Evolutionary conservation across 2,797 vertebrate genomes (phyloP).

Genomic region (Rhinella marina): DNA sequence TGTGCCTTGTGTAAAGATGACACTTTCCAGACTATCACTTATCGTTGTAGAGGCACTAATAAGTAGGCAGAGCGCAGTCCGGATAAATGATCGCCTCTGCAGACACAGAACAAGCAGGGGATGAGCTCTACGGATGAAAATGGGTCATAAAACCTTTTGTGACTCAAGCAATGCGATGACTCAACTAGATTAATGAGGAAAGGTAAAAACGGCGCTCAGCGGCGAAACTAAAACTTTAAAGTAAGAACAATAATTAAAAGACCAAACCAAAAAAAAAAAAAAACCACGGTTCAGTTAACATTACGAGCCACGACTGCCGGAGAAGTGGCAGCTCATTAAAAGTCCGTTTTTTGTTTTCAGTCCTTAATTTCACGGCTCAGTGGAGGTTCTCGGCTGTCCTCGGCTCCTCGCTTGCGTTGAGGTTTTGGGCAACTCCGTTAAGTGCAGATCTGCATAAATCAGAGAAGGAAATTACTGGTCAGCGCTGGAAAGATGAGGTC

Average conservation of each 20-base stretch:
- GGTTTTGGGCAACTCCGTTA: conserved; percentile 19
- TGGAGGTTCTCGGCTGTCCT: conserved; percentile 1
- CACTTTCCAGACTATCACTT: not conserved
- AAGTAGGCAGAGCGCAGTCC: not conserved
- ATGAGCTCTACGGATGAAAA: not conserved
- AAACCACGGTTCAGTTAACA: not conserved
- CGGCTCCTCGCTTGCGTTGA: conserved; percentile 5
- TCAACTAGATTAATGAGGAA: too few species aligned
- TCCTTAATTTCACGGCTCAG: conserved; percentile 11
- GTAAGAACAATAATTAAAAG: not conserved
- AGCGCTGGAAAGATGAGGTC: conserved; percentile 19
- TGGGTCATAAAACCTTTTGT: not conserved
- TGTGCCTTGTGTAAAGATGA: too few species aligned
- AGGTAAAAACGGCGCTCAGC: not conserved
- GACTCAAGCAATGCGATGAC: too few species aligned
- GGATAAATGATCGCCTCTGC: not conserved
- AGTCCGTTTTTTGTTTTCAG: not conserved
- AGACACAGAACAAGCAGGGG: conserved; percentile 11
- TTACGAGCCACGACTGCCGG: not conserved
- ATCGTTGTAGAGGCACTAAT: not conserved
- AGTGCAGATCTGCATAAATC: conserved; percentile 52
- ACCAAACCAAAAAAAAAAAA: not conserved
- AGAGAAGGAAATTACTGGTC: conserved; percentile 41
- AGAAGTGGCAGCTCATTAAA: not conserved
- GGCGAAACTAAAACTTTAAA: not conserved